These are phyloP conservation scores for Emydocephalus ijimae DNA, from an alignment of 2,113 vertebrate genomes.

Conservation along the genomic window DNA sequence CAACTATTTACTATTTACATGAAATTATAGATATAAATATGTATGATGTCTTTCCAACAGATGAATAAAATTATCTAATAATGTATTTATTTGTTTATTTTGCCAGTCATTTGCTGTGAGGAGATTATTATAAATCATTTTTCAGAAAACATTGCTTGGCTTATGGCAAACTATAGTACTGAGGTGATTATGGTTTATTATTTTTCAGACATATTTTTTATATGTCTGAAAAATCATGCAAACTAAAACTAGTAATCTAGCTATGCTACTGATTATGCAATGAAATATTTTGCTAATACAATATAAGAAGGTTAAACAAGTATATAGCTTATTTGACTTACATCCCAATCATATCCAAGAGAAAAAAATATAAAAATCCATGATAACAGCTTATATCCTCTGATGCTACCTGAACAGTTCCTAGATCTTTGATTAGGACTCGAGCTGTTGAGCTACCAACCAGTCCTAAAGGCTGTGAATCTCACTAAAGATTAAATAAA, in stretches of 20 bases:
- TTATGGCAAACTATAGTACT: background rate
- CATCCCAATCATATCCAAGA: background rate
- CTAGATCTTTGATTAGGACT: no score
- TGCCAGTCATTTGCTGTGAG: no score
- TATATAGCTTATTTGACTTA: background rate
- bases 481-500: background rate
- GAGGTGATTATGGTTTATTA: background rate
- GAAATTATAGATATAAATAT: background rate
- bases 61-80: background rate
- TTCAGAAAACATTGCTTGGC: background rate
- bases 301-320: background rate
- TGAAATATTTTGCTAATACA: background rate
- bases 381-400: background rate
- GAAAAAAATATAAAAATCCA: background rate
- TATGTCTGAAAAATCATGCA: background rate
- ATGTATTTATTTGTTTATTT: background rate
- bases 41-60: background rate
- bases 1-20: background rate
- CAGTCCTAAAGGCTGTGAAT: no score
- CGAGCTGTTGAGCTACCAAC: no score
- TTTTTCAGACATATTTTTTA: no score
- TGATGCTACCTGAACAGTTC: no score
- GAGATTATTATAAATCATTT: background rate
- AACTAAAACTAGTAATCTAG: background rate
- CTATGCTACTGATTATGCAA: background rate